phyloP scores from a whole-genome alignment of 2,113 vertebrate species.

The Heptranchias perlo region DNA sequence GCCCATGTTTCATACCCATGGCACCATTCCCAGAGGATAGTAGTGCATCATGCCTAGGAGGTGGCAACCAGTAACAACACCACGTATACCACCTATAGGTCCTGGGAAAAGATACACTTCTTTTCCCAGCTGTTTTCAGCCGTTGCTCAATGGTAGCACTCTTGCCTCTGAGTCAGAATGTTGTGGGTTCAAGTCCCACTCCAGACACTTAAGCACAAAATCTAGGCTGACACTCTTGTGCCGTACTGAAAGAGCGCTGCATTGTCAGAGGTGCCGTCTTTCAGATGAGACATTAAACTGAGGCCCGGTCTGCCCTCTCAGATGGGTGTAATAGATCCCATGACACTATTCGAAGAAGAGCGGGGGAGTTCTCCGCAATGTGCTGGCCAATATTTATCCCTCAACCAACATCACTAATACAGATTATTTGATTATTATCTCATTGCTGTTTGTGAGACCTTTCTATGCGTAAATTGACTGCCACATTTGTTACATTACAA shows the following conservation, averaged over 20 bases:
- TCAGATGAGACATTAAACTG: background rate
- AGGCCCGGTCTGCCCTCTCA: background rate
- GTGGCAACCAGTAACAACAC: background rate
- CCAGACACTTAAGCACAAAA: background rate
- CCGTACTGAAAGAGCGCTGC: background rate
- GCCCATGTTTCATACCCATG: background rate
- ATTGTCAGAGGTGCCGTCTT: background rate
- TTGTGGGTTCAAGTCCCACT: background rate
- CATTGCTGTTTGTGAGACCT: background rate
- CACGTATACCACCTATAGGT: background rate
- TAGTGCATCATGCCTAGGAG: background rate
- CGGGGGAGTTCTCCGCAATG: background rate
- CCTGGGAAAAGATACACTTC: background rate
- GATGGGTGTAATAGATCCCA: background rate
- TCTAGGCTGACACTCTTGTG: background rate
- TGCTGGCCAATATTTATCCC: background rate
- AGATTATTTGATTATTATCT: too few species aligned
- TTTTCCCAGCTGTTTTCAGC: background rate
- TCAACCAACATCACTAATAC: too few species aligned
- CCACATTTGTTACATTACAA: background rate
- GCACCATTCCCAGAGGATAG: background rate
- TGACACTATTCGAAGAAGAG: background rate
- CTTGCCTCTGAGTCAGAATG: background rate
- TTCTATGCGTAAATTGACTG: background rate
- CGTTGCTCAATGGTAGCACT: background rate